Conservation (phyloP, 2,113 vertebrate species). For the Ictidomys tridecemlineatus region DNA sequence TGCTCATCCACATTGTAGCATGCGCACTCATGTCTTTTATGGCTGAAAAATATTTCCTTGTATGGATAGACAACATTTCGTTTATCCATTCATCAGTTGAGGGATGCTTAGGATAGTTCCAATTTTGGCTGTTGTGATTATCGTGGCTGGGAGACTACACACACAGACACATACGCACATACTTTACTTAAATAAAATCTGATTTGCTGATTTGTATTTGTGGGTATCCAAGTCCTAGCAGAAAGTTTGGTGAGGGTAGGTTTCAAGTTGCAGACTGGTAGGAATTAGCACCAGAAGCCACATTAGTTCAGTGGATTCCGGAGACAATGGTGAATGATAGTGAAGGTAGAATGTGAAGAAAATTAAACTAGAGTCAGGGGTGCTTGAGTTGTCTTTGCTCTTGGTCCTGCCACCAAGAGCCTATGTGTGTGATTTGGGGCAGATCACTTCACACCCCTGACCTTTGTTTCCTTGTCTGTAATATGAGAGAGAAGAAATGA, state of each 20-base stretch:
- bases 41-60: background rate
- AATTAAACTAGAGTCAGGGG: background rate
- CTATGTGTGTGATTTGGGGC: background rate
- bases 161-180: no score
- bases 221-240: background rate
- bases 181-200: slow-evolving; percentile 49
- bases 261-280: slow-evolving; percentile 32
- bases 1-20: background rate
- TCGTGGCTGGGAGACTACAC: background rate
- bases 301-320: background rate
- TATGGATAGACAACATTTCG: background rate
- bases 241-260: background rate
- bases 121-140: background rate
- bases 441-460: background rate
- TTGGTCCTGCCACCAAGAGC: background rate
- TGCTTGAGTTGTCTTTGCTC: background rate
- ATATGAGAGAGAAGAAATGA: background rate
- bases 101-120: background rate
- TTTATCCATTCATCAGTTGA: background rate
- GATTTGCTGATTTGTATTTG: slow-evolving; percentile 40
- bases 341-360: background rate
- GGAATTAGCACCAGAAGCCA: slow-evolving; percentile 1
- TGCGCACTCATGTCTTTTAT: background rate
- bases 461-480: background rate
- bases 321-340: background rate